Percentiles rank a stretch among this genome's conserved stretches.
phyloP scores from a whole-genome alignment of 2,888 invertebrate species.

The Aspidapion aeneum region DNA sequence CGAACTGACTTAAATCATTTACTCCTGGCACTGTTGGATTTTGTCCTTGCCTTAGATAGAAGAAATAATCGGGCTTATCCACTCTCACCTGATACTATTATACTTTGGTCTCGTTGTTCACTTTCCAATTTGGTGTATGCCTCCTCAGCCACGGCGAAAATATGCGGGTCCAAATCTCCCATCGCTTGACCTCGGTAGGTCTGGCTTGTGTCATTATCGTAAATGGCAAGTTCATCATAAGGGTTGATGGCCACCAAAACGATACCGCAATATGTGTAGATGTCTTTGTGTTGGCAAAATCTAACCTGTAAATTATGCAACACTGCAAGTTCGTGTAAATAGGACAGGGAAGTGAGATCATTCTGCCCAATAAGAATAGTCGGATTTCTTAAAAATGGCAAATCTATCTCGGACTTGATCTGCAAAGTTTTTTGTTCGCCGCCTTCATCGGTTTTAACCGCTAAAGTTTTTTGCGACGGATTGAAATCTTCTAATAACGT shows the following conservation, averaged over 20 bases:
- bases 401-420: slow-evolving; percentile 64
- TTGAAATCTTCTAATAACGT: slow-evolving; percentile 77
- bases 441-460: slow-evolving; percentile 60
- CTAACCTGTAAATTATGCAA: slow-evolving; percentile 87
- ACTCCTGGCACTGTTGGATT: slow-evolving; percentile 82
- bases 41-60: slow-evolving; percentile 78
- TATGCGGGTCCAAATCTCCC: slow-evolving; percentile 97
- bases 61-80: slow-evolving; percentile 76
- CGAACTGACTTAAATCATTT: slow-evolving; percentile 77
- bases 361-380: slow-evolving; percentile 95
- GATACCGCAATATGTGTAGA: slow-evolving; percentile 99
- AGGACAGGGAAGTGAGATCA: slow-evolving; percentile 94
- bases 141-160: slow-evolving; percentile 97
- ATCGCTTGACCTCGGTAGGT: slow-evolving; percentile 91
- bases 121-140: slow-evolving; percentile 94
- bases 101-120: slow-evolving; percentile 74
- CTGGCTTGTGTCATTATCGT: slow-evolving; percentile 89
- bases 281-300: slow-evolving; percentile 87
- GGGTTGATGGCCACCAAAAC: slow-evolving; percentile 98
- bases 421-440: slow-evolving; percentile 59
- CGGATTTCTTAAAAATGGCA: slow-evolving; percentile 93
- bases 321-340: slow-evolving; percentile 96
- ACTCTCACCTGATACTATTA: slow-evolving; percentile 75
- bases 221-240: slow-evolving; percentile 91
- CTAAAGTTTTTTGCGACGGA: slow-evolving; percentile 59